Conservation (phyloP, 2,888 invertebrate species). For the Scaptomyza polygonia region DNA sequence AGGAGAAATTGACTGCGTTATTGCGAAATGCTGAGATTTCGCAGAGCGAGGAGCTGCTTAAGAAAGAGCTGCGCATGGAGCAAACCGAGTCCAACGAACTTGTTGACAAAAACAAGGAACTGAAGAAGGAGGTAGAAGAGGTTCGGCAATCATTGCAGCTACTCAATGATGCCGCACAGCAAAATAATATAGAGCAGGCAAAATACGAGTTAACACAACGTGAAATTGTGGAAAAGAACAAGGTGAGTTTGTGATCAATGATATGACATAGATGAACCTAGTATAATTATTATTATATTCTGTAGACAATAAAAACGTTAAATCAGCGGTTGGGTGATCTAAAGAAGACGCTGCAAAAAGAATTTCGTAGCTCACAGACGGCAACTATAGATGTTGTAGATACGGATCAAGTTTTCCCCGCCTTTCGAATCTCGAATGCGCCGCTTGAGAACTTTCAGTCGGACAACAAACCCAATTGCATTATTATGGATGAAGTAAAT, state of each 20-base stretch:
- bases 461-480: slow-evolving; percentile 67
- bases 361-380: slow-evolving; percentile 86
- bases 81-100: slow-evolving; percentile 87
- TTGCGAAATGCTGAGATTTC: slow-evolving; percentile 93
- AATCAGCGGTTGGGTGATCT: slow-evolving; percentile 95
- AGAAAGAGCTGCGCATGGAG: slow-evolving; percentile 89
- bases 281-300: not conserved
- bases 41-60: slow-evolving; percentile 90
- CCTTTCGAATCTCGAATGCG: slow-evolving; percentile 45
- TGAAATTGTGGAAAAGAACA: slow-evolving; percentile 88
- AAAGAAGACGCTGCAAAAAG: slow-evolving; percentile 95
- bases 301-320: slow-evolving; percentile 92
- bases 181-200: slow-evolving; percentile 68
- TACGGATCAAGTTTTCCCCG: slow-evolving; percentile 49
- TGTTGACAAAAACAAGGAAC: slow-evolving; percentile 85
- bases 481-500: slow-evolving; percentile 88
- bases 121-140: slow-evolving; percentile 85
- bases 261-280: not conserved
- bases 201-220: slow-evolving; percentile 83
- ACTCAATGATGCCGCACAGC: slow-evolving; percentile 64
- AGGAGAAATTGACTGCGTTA: slow-evolving; percentile 90
- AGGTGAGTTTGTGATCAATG: slow-evolving; percentile 78
- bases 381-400: slow-evolving; percentile 57
- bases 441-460: slow-evolving; percentile 53
- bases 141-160: slow-evolving; percentile 66